phyloP scores from a whole-genome alignment of 2,113 vertebrate species.

The Setophaga coronata region DNA sequence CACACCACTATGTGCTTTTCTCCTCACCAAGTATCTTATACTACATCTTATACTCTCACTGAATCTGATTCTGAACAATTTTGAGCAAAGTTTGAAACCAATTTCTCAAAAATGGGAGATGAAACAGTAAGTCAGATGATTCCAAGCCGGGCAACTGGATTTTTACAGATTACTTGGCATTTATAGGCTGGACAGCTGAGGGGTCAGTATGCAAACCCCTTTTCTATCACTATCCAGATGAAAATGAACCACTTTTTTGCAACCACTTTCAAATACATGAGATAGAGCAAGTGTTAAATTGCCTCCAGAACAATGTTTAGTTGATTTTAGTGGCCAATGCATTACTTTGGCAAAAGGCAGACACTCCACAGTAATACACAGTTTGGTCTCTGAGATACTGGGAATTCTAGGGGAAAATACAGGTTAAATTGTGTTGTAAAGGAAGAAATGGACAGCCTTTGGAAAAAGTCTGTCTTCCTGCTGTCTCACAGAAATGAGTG shows the following conservation, averaged over 20 bases:
- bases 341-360: not conserved
- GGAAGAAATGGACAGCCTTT: not conserved
- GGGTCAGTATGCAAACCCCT: not conserved
- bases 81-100: not conserved
- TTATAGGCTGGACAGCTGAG: not conserved
- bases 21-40: not conserved
- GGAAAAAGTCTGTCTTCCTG: not conserved
- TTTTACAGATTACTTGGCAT: not conserved
- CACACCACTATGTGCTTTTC: not conserved
- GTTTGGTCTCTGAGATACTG: not conserved
- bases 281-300: not conserved
- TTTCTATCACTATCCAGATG: not conserved
- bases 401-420: not conserved
- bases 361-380: not conserved
- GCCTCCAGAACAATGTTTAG: not conserved
- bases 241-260: not conserved
- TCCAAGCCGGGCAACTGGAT: not conserved
- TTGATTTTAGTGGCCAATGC: not conserved
- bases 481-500: not conserved
- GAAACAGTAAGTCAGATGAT: not conserved
- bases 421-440: not conserved
- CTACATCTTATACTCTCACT: not conserved
- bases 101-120: not conserved
- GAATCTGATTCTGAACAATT: not conserved
- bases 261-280: not conserved